Evolutionary conservation across 2,888 invertebrate species (phyloP), one percentile per base, ranked within the genome.

Genomic region (Dynastes maya): DNA sequence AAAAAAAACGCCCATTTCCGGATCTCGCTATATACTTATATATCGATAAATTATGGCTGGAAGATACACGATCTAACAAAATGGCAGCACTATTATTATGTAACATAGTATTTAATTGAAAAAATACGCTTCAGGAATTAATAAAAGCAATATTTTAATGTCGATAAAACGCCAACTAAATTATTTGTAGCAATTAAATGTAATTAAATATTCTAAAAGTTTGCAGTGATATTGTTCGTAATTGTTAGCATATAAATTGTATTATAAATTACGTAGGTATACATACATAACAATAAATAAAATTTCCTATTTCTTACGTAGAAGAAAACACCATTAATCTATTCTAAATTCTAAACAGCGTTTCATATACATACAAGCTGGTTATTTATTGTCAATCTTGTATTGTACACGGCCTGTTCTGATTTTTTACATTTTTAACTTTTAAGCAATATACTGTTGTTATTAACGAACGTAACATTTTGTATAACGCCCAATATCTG

Each of bases 381-480:
- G 64, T 64, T 64, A 64, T 65, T 65, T 40, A 65, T 65, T 65
- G 65, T 65, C 65, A 65, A 65, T 40, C 65, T 65, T 65, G 45
- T 65, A 65, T 65, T 65, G 32, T 65, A 65, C 40, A 65, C 65
- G 16, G 37, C 45, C 45, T 8, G n/a, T 16, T 37, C 8, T 5
- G 16, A 16, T 37, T 45, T 65, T 65, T 40, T 29, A 64, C 65
- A 65, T 65, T 37, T 37, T 37, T 16, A 37, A 45, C 45, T 45
- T 45, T 45, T 45, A 65, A 65, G 16, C 40, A 65, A 65, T 65
- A 65, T 65, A 45, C 45, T 8, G 37, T 40, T 2, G 16, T 16
- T 65, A 37, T 32, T 13, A 65, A 40, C 5, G 32, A 9, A 64
- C 32, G 5, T 32, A 32, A 32, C 5, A 32, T 32, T 16, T 16